Conservation (phyloP, 2,113 vertebrate genomes). For the Amblyornis subalaris region DNA sequence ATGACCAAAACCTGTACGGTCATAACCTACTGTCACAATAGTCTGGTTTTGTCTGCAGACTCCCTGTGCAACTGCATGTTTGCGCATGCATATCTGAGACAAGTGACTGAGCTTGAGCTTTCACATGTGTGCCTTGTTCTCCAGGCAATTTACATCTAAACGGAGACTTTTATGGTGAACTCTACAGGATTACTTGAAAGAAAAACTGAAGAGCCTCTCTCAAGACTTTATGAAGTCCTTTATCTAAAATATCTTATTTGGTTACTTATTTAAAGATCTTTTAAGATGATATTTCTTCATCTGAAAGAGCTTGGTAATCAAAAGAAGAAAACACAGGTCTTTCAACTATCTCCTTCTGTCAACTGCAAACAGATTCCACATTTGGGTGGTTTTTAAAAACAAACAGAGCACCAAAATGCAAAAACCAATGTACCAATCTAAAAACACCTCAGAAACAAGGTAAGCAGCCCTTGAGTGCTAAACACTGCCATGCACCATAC, state of each 20-base stretch:
- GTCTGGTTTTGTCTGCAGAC: not conserved
- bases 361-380: not conserved
- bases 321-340: not conserved
- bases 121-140: not conserved
- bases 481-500: not conserved
- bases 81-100: accelerated
- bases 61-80: not conserved
- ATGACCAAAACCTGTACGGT: not conserved
- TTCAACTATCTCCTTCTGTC: not conserved
- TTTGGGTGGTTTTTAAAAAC: not conserved
- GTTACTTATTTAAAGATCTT: not conserved
- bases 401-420: not conserved
- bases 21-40: not conserved
- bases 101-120: not conserved
- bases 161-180: not conserved
- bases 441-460: not conserved
- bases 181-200: not conserved
- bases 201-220: not conserved
- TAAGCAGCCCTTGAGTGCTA: not conserved
- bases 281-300: not conserved
- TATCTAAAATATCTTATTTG: not conserved
- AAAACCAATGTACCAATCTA: not conserved
- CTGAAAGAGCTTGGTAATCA: not conserved
- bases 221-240: not conserved
- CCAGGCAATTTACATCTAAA: not conserved